Evolutionary conservation across 2,113 vertebrate genomes (phyloP).

Genomic region (Reinhardtius hippoglossoides): DNA sequence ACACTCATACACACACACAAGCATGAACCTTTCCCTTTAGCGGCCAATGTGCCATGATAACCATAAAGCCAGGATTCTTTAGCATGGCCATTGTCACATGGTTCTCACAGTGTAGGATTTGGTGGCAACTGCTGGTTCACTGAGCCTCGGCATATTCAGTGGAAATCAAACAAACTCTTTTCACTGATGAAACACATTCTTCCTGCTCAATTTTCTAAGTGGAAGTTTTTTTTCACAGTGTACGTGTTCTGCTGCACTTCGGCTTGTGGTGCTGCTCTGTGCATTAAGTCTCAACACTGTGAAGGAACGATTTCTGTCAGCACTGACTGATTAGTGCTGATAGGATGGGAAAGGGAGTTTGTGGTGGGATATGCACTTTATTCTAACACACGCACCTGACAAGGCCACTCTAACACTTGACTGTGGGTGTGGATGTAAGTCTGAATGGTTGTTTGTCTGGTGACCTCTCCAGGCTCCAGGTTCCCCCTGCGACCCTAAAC

Average conservation of each 20-base stretch:
- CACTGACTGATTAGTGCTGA: not conserved
- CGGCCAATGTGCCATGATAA: slow-evolving; percentile 78
- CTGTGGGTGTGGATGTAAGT: not conserved
- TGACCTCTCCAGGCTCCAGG: not conserved
- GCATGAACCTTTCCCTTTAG: slow-evolving; percentile 73
- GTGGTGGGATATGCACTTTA: too few relatives aligned
- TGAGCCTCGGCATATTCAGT: slow-evolving; percentile 47
- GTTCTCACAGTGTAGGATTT: slow-evolving; percentile 70
- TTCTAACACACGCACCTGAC: not conserved
- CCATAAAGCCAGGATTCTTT: slow-evolving; percentile 76
- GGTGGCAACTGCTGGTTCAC: slow-evolving; percentile 43
- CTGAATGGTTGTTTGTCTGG: too few relatives aligned
- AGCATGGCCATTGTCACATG: slow-evolving; percentile 71
- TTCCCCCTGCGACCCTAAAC: not conserved
- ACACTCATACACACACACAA: slow-evolving; percentile 56
- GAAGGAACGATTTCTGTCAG: too few relatives aligned
- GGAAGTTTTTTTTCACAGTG: slow-evolving; percentile 5
- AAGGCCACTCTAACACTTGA: not conserved
- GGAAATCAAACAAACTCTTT: slow-evolving; percentile 46
- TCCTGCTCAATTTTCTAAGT: slow-evolving; percentile 8
- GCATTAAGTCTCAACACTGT: slow-evolving; percentile 4
- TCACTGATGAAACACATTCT: slow-evolving; percentile 50
- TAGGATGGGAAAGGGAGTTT: too few relatives aligned
- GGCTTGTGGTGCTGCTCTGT: not conserved
- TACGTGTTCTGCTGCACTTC: slow-evolving; percentile 18